Conservation (phyloP, 35 echinoderm and acorn worm genomes). For the Nesometra sesokonis region DNA sequence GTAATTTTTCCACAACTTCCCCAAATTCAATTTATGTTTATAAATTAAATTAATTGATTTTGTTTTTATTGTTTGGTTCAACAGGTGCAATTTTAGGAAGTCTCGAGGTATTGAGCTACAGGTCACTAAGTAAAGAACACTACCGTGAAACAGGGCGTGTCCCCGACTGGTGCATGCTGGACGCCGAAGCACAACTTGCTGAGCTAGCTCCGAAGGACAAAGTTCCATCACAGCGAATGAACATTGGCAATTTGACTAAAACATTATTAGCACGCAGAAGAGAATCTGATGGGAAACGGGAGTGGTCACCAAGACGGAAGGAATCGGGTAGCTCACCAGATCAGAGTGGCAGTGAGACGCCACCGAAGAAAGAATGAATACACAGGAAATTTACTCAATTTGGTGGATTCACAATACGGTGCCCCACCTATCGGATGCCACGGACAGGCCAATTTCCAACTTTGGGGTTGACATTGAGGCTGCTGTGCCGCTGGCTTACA, state of each 20-base stretch:
- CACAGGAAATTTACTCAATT: too few species aligned
- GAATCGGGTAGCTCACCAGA: background rate
- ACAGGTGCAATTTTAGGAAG: conserved; percentile 93
- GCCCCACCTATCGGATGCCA: too few species aligned
- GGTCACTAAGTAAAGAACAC: conserved; percentile 74
- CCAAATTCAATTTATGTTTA: too few species aligned
- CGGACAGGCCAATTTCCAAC: too few species aligned
- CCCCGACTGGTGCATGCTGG: conserved; percentile 88
- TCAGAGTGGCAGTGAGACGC: background rate
- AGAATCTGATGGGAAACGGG: background rate
- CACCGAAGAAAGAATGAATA: background rate
- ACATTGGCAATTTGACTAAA: background rate
- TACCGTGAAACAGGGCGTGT: conserved; percentile 59
- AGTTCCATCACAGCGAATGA: conserved; percentile 6
- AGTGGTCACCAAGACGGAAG: background rate
- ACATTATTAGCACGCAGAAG: background rate
- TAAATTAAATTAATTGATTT: background rate
- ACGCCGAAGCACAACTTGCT: conserved; percentile 38
- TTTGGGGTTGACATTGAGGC: too few species aligned
- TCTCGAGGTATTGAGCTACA: conserved; percentile 73
- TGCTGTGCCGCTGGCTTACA: too few species aligned
- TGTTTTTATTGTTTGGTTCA: background rate
- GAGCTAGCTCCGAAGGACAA: conserved; percentile 71
- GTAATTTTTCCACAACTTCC: too few species aligned
- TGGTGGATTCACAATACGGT: too few species aligned